These are phyloP conservation scores for Aleiodes sp. DNA, from an alignment of 1,140 invertebrate genomes.

Conservation along the genomic window DNA sequence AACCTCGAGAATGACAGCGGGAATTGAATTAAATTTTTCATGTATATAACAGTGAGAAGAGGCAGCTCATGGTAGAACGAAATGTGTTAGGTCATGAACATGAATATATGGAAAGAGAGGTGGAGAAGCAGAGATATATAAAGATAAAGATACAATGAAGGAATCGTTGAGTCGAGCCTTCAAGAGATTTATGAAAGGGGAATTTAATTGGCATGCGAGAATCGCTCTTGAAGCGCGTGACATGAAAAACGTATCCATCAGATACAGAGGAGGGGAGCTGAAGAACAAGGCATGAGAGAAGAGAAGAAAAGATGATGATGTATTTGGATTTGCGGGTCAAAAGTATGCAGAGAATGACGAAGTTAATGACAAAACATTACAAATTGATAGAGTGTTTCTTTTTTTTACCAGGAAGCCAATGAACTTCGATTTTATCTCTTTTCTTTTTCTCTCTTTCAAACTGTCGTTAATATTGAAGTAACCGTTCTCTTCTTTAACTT, in stretches of 20 bases:
- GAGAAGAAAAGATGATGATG: neutral
- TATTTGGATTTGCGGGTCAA: constrained; percentile 12
- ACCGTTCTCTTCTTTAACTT: neutral
- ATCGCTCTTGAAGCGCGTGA: neutral
- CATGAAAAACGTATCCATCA: neutral
- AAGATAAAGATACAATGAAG: neutral
- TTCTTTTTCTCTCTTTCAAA: neutral
- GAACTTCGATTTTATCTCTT: neutral
- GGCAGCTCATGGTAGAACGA: neutral
- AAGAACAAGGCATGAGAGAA: neutral
- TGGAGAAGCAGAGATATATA: neutral
- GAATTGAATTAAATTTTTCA: neutral
- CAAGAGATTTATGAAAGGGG: neutral
- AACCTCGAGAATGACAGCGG: neutral
- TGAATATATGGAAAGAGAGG: neutral
- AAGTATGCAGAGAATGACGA: neutral
- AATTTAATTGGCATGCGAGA: constrained; percentile 8
- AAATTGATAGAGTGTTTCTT: neutral
- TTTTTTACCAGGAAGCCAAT: neutral
- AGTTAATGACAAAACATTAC: neutral
- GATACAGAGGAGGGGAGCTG: neutral
- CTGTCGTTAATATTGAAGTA: neutral
- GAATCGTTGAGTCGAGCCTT: neutral
- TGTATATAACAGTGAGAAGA: neutral
- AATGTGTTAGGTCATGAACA: constrained; percentile 12